A percentile compares a stretch with the other conserved stretches of the same genome.
Evolutionary conservation across 2,888 invertebrate species (phyloP).

Genomic region (Autographa gamma): DNA sequence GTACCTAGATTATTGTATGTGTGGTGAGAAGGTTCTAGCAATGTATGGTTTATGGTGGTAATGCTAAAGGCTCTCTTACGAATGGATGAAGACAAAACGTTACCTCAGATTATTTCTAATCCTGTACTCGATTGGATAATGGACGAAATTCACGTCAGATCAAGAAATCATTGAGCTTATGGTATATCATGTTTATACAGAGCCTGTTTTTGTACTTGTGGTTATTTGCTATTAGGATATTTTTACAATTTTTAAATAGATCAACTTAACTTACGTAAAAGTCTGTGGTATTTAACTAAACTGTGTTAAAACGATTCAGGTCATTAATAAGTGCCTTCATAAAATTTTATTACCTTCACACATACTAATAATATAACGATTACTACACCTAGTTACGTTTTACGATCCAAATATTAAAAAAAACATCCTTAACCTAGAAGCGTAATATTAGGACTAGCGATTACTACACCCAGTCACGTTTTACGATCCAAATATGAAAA

Average conservation of each 20-base stretch:
- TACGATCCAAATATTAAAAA: neutral
- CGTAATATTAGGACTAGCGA: too few relatives aligned
- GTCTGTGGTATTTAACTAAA: neutral
- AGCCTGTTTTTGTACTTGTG: too few relatives aligned
- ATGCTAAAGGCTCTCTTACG: neutral
- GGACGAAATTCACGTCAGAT: too few relatives aligned
- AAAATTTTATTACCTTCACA: neutral
- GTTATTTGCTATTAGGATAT: too few relatives aligned
- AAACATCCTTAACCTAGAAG: neutral
- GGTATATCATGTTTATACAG: too few relatives aligned
- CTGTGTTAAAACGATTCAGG: neutral
- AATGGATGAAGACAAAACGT: neutral
- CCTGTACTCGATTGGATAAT: too few relatives aligned
- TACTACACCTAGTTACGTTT: neutral
- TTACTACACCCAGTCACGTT: neutral
- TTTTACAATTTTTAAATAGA: too few relatives aligned
- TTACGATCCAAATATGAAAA: neutral
- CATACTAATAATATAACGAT: constrained; percentile 1
- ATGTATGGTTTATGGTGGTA: neutral
- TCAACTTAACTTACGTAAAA: neutral
- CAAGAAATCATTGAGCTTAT: too few relatives aligned
- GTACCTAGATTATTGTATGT: constrained; percentile 20
- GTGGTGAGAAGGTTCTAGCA: neutral
- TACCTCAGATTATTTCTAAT: neutral
- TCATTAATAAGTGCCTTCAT: neutral